Percentiles rank a stretch among this genome's conserved stretches.
phyloP scores from a whole-genome alignment of 2,888 invertebrate genomes.

The Atherix ibis region DNA sequence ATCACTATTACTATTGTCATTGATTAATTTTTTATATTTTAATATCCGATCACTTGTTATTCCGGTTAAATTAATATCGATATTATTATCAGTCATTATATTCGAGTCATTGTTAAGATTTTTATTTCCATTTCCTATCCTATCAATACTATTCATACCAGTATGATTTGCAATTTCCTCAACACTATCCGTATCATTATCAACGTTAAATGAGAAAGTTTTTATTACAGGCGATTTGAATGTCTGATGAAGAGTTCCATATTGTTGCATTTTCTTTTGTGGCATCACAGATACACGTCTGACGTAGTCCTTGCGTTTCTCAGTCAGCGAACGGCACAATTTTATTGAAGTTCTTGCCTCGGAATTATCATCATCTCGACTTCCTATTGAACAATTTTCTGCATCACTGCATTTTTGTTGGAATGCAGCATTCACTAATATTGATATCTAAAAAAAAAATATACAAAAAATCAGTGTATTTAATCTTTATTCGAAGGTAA shows the following conservation, averaged over 20 bases:
- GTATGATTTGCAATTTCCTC: not conserved
- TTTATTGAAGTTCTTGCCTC: constrained; percentile 34
- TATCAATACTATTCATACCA: not conserved
- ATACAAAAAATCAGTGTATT: no score
- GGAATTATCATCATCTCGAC: constrained; percentile 6
- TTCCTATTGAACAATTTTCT: constrained; percentile 11
- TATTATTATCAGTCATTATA: no score
- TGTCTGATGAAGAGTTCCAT: constrained; percentile 16
- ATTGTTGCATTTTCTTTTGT: constrained; percentile 23
- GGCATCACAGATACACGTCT: constrained; percentile 43
- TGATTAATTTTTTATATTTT: constrained; percentile 14
- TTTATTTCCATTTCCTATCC: constrained; percentile 6
- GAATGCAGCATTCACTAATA: constrained; percentile 18
- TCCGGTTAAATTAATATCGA: not conserved
- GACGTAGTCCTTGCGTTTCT: constrained; percentile 49
- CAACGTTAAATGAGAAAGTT: constrained; percentile 13
- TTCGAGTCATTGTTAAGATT: no score
- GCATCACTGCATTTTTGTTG: constrained; percentile 13
- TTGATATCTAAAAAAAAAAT: constrained; percentile 15
- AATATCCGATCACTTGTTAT: constrained; percentile 12
- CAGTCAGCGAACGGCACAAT: constrained; percentile 40
- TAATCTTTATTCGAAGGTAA: no score
- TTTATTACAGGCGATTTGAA: constrained; percentile 13
- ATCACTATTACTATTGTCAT: constrained; percentile 10
- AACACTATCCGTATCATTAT: constrained; percentile 1